phyloP scores from a whole-genome alignment of 2,113 vertebrate species.

The Scytalopus superciliaris region DNA sequence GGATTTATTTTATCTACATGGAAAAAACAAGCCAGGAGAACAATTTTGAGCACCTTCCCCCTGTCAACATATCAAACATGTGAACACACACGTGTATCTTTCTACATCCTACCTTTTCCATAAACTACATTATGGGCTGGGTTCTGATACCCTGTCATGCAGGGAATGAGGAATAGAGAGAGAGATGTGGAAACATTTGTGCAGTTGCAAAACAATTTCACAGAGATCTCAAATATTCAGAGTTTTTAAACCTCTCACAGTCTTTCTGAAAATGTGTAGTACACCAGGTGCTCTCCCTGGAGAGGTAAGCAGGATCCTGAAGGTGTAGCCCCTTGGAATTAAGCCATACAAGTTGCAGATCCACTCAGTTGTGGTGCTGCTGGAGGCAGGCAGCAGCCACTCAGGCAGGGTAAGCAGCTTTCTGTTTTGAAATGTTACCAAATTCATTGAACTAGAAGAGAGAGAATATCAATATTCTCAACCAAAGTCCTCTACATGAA shows the following conservation, averaged over 20 bases:
- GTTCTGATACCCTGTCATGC: not conserved
- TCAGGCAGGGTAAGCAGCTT: not conserved
- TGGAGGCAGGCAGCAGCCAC: not conserved
- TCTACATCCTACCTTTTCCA: not conserved
- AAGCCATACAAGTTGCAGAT: not conserved
- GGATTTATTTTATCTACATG: not conserved
- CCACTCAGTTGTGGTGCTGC: not conserved
- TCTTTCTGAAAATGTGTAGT: not conserved
- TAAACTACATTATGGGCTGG: not conserved
- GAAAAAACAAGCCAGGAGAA: not conserved
- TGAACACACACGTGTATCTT: not conserved
- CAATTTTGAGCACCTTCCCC: not conserved
- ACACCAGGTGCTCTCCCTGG: not conserved
- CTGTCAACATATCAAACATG: not conserved
- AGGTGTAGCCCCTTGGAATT: not conserved
- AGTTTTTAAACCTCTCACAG: not conserved
- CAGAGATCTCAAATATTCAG: not conserved
- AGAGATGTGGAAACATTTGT: not conserved
- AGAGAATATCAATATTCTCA: not conserved
- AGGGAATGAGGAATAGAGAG: not conserved
- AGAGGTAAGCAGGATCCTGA: not conserved
- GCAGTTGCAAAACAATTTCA: not conserved
- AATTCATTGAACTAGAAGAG: not conserved
- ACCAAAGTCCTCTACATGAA: not conserved
- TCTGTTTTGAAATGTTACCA: not conserved